Conservation (phyloP, 2,888 invertebrate genomes). For the Ophioninae sp. region DNA sequence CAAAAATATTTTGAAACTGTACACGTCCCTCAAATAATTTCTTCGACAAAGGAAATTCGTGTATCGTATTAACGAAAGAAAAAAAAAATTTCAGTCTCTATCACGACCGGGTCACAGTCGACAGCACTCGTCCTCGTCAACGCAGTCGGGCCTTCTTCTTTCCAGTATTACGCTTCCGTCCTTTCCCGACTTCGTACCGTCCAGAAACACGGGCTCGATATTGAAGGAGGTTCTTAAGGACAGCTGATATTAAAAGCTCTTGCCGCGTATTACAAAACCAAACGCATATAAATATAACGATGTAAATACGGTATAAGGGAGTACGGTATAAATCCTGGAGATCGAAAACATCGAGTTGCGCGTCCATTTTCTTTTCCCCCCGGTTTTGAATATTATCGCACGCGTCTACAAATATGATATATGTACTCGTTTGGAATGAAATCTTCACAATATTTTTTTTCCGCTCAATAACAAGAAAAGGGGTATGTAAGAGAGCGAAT, state of each 20-base stretch:
- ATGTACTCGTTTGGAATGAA: slow-evolving; percentile 9
- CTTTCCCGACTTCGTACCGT: slow-evolving; percentile 83
- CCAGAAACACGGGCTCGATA: slow-evolving; percentile 84
- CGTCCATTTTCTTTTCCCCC: background rate
- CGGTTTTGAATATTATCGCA: background rate
- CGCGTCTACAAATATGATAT: background rate
- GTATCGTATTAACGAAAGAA: too few species aligned
- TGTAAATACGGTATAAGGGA: slow-evolving; percentile 59
- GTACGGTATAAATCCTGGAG: slow-evolving; percentile 5
- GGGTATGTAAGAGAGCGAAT: slow-evolving; percentile 8
- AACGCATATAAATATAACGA: slow-evolving; percentile 40
- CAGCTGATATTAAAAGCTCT: slow-evolving; percentile 79
- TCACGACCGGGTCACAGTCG: slow-evolving; percentile 76
- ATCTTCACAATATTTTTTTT: slow-evolving; percentile 14
- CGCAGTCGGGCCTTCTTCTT: slow-evolving; percentile 81
- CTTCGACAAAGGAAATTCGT: too few species aligned
- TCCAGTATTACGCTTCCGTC: slow-evolving; percentile 83
- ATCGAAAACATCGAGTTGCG: slow-evolving; percentile 25
- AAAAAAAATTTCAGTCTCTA: slow-evolving; percentile 68
- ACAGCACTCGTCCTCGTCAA: slow-evolving; percentile 78
- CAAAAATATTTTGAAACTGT: too few species aligned
- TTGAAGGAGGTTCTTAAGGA: slow-evolving; percentile 85
- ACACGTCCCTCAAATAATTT: too few species aligned
- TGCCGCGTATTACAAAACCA: slow-evolving; percentile 5
- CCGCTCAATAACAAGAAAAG: slow-evolving; percentile 30